phyloP scores from a whole-genome alignment of 2,888 invertebrate species.

The Carcina quercana region DNA sequence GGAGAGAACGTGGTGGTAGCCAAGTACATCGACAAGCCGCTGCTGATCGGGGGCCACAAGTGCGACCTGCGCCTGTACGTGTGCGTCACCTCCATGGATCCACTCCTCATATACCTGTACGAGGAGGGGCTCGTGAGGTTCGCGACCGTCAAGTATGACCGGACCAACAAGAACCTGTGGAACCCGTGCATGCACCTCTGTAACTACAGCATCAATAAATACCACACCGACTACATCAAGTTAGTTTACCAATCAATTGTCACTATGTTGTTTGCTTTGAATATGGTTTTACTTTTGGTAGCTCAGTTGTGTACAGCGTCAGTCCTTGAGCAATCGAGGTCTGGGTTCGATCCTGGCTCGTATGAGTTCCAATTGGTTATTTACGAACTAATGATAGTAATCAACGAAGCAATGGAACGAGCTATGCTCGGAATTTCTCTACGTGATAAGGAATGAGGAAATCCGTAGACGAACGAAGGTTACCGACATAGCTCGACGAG shows the following conservation, averaged over 20 bases:
- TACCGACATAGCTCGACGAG: too few species aligned
- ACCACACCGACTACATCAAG: slow-evolving; percentile 96
- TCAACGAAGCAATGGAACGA: too few species aligned
- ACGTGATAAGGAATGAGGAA: too few species aligned
- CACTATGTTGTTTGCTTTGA: too few species aligned
- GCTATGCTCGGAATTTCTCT: too few species aligned
- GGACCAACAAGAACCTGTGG: slow-evolving; percentile 93
- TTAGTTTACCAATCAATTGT: slow-evolving; percentile 70
- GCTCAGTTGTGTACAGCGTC: too few species aligned
- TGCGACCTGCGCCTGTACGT: slow-evolving; percentile 97
- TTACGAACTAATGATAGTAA: too few species aligned
- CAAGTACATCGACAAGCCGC: slow-evolving; percentile 90
- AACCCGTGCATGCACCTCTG: slow-evolving; percentile 98
- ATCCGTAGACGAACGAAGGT: too few species aligned
- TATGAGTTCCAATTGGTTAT: too few species aligned
- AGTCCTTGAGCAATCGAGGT: too few species aligned
- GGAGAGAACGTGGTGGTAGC: slow-evolving; percentile 94
- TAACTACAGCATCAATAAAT: slow-evolving; percentile 98
- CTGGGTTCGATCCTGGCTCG: too few species aligned
- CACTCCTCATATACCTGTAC: slow-evolving; percentile 94
- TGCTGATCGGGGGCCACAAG: slow-evolving; percentile 94
- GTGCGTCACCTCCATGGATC: slow-evolving; percentile 95
- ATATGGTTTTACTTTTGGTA: too few species aligned
- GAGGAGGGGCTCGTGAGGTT: slow-evolving; percentile 97
- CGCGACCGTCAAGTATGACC: slow-evolving; percentile 95